A percentile compares a stretch with the other conserved stretches of the same genome.
These are phyloP conservation scores for Craseonycteris thonglongyai DNA, from an alignment of 2,113 vertebrate genomes.

Conservation along the genomic window DNA sequence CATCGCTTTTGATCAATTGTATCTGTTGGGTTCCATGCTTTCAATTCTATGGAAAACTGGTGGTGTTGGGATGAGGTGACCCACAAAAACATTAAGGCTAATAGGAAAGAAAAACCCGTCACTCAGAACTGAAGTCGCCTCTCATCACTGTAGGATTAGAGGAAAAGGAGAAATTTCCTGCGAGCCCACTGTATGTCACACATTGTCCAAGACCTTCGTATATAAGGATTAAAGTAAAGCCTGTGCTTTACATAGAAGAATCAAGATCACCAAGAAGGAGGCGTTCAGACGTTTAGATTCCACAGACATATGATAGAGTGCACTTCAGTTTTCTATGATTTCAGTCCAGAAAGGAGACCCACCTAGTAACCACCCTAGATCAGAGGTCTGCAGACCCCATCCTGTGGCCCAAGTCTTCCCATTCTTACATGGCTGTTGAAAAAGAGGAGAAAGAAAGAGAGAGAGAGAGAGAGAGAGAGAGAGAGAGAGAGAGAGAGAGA, in stretches of 20 bases:
- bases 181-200: accelerated
- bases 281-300: neutral
- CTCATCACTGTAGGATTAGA: neutral
- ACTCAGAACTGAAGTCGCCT: neutral
- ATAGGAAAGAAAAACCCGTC: neutral
- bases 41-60: neutral
- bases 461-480: neutral
- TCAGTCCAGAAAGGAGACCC: neutral
- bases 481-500: neutral
- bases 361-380: neutral
- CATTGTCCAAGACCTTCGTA: neutral
- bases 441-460: neutral
- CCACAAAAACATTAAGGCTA: too few relatives aligned
- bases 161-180: neutral
- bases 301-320: neutral
- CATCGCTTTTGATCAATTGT: accelerated
- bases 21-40: neutral
- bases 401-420: too few relatives aligned
- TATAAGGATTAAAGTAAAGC: neutral
- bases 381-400: neutral
- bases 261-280: neutral
- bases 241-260: neutral
- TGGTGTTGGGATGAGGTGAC: accelerated
- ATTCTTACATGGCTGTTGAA: neutral
- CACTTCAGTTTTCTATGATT: neutral